Evolutionary conservation across 2,888 invertebrate genomes (phyloP).

Genomic region (Meteorus colon): DNA sequence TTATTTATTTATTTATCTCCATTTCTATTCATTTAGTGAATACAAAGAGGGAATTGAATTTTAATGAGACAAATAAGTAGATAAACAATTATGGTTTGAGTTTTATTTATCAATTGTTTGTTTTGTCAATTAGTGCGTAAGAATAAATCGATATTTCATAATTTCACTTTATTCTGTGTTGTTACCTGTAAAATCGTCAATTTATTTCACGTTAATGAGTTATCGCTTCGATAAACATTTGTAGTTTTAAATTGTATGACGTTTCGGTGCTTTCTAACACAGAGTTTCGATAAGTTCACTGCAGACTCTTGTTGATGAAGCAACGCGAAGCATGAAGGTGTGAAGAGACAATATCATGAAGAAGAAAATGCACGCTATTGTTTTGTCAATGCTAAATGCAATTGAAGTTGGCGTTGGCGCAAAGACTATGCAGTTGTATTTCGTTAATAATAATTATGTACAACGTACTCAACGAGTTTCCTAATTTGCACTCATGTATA

Average conservation of each 20-base stretch:
- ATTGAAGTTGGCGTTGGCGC: slow-evolving; percentile 21
- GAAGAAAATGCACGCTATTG: neutral
- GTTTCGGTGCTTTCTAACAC: slow-evolving; percentile 16
- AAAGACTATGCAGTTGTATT: neutral
- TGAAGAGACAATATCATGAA: neutral
- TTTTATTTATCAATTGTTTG: slow-evolving; percentile 1
- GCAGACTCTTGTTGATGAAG: slow-evolving; percentile 4
- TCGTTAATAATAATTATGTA: slow-evolving; percentile 18
- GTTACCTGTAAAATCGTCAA: slow-evolving; percentile 9
- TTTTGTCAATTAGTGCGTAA: neutral
- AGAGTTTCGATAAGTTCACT: slow-evolving; percentile 30
- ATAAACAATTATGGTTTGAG: neutral
- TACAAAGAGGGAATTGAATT: neutral
- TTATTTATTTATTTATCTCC: neutral
- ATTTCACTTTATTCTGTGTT: slow-evolving; percentile 8
- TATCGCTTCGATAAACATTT: slow-evolving; percentile 34
- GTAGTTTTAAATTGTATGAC: slow-evolving; percentile 26
- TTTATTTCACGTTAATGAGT: slow-evolving; percentile 32
- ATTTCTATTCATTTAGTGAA: neutral
- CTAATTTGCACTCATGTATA: neutral
- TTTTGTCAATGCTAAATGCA: slow-evolving; percentile 34
- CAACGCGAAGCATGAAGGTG: slow-evolving; percentile 5
- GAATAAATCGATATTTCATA: neutral
- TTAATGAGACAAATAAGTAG: neutral
- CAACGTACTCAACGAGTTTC: neutral